Conservation (phyloP, 2,113 vertebrate genomes). For the Sisor rabdophorus region DNA sequence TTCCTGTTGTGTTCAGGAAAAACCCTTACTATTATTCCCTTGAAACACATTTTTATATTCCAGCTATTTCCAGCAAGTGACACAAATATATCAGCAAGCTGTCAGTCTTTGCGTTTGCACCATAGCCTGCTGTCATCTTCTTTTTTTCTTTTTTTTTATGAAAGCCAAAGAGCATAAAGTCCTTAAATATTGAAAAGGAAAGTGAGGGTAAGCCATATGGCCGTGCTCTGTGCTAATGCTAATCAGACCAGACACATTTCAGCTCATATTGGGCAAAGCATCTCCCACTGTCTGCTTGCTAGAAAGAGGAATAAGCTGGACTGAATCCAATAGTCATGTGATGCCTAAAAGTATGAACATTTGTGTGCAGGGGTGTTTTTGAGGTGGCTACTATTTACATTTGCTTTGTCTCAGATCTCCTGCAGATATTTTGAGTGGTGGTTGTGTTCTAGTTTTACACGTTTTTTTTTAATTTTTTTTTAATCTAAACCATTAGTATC, state of each 20-base stretch:
- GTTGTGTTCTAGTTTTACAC: neutral
- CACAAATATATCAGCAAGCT: constrained; percentile 35
- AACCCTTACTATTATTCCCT: neutral
- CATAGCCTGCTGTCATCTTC: constrained; percentile 46
- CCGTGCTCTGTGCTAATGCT: constrained; percentile 77
- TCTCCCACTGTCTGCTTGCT: constrained; percentile 58
- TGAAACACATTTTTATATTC: constrained; percentile 4
- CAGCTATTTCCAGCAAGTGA: constrained; percentile 43
- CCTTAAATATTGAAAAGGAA: constrained; percentile 81
- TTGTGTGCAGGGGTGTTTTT: neutral
- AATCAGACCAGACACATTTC: constrained; percentile 83
- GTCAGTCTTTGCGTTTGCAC: constrained; percentile 18
- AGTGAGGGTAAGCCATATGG: constrained; percentile 78
- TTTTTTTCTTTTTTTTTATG: constrained; percentile 45
- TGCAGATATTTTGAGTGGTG: neutral
- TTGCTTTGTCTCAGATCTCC: neutral
- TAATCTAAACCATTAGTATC: neutral
- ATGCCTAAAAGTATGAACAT: neutral
- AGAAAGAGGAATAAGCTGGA: constrained; percentile 56
- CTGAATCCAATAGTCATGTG: constrained; percentile 2
- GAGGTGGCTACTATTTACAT: neutral
- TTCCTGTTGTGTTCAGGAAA: too few relatives aligned
- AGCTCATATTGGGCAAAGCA: constrained; percentile 80
- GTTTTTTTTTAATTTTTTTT: neutral
- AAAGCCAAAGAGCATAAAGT: constrained; percentile 65